A percentile compares a stretch with the other conserved stretches of the same genome.
Conservation (phyloP, 2,888 invertebrate genomes). For the Drosophila colorata region DNA sequence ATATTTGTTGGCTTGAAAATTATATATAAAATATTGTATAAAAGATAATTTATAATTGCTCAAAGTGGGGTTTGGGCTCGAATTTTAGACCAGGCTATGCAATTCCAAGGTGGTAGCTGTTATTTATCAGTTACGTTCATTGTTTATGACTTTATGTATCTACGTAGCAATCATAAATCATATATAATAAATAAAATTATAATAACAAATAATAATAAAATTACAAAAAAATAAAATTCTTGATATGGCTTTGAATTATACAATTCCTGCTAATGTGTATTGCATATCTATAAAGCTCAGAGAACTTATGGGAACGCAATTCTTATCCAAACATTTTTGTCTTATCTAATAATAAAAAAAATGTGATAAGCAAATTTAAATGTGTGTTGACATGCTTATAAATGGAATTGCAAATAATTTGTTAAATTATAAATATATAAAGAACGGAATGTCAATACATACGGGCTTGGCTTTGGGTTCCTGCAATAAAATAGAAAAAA, state of each 20-base stretch:
- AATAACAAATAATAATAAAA: background rate
- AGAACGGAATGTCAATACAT: slow-evolving; percentile 66
- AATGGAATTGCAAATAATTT: slow-evolving; percentile 2
- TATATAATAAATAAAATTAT: background rate
- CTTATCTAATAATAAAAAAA: slow-evolving; percentile 12
- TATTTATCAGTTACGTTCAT: too few relatives aligned
- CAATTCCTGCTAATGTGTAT: background rate
- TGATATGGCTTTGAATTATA: background rate
- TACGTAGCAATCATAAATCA: background rate
- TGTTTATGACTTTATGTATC: too few relatives aligned
- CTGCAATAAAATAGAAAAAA: slow-evolving; percentile 59
- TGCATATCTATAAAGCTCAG: background rate
- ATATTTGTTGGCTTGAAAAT: too few relatives aligned
- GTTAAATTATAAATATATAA: slow-evolving; percentile 21
- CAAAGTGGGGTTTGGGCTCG: too few relatives aligned
- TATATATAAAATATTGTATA: too few relatives aligned
- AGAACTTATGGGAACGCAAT: slow-evolving; percentile 7
- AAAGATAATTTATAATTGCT: too few relatives aligned
- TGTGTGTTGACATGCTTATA: slow-evolving; percentile 1
- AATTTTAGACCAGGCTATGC: too few relatives aligned
- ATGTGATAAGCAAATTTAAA: slow-evolving; percentile 15
- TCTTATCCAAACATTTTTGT: slow-evolving; percentile 11
- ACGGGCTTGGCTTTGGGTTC: slow-evolving; percentile 83
- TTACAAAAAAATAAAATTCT: background rate
- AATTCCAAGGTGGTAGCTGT: background rate